Conservation (phyloP, 2,888 invertebrate genomes). For the Marasmarcha lunaedactyla region DNA sequence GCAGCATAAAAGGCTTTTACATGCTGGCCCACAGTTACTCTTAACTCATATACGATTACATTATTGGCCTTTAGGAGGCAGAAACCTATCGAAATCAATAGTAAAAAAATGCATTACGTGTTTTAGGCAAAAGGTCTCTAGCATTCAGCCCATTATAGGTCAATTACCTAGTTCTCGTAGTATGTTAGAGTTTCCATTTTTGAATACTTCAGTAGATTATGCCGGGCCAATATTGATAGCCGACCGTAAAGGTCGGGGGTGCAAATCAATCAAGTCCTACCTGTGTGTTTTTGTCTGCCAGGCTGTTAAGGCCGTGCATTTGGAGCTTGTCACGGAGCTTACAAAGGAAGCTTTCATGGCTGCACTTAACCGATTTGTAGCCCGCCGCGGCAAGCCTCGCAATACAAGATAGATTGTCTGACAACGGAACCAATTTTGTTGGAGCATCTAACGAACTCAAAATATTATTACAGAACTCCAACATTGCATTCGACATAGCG, state of each 20-base stretch:
- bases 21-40: not conserved
- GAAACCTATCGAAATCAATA: not conserved
- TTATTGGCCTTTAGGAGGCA: conserved; percentile 1
- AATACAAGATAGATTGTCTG: conserved; percentile 15
- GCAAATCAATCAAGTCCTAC: conserved; percentile 10
- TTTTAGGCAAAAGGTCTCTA: not conserved
- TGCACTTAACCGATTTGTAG: conserved; percentile 15
- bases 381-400: conserved; percentile 16
- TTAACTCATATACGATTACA: not conserved
- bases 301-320: conserved; percentile 12
- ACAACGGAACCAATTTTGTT: conserved; percentile 17
- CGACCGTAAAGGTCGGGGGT: conserved; percentile 10
- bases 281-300: too few species aligned
- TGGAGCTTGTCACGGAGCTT: conserved; percentile 16
- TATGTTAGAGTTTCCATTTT: conserved; percentile 9
- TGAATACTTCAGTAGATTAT: conserved; percentile 11
- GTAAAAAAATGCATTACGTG: not conserved
- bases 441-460: conserved; percentile 15
- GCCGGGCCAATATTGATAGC: conserved; percentile 13
- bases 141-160: too few species aligned
- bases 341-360: conserved; percentile 16
- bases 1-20: not conserved
- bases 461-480: not conserved
- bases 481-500: not conserved
- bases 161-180: too few species aligned